phyloP scores from a whole-genome alignment of 2,113 vertebrate species.

The Sorex araneus region DNA sequence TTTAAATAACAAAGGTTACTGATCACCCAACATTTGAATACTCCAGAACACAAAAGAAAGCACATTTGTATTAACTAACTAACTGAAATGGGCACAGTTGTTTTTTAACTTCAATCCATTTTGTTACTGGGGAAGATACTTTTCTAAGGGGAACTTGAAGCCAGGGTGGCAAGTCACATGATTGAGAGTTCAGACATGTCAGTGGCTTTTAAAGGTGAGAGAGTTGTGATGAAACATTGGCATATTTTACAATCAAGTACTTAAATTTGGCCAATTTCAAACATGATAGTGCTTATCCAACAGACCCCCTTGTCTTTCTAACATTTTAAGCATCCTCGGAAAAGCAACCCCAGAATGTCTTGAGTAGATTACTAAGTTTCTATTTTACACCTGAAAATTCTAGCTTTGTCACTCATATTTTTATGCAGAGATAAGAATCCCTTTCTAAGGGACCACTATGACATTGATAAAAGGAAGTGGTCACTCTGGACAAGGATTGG shows the following conservation, averaged over 20 bases:
- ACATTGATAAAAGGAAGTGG: too few species aligned
- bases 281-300: background rate
- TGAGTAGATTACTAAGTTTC: background rate
- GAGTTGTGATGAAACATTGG: background rate
- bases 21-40: too few species aligned
- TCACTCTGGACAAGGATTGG: too few species aligned
- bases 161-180: background rate
- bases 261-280: background rate
- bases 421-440: background rate
- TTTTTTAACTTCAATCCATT: too few species aligned
- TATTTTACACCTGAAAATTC: background rate
- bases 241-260: background rate
- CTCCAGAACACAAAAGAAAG: too few species aligned
- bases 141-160: background rate
- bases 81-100: too few species aligned
- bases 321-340: background rate
- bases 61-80: too few species aligned
- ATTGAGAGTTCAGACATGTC: background rate
- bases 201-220: background rate
- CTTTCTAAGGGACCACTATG: too few species aligned
- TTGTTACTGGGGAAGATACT: background rate
- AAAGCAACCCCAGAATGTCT: background rate
- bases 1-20: too few species aligned
- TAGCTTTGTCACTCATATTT: background rate
- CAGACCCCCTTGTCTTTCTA: background rate